Evolutionary conservation across 2,113 vertebrate species (phyloP).

Genomic region (Larimichthys polyactis): DNA sequence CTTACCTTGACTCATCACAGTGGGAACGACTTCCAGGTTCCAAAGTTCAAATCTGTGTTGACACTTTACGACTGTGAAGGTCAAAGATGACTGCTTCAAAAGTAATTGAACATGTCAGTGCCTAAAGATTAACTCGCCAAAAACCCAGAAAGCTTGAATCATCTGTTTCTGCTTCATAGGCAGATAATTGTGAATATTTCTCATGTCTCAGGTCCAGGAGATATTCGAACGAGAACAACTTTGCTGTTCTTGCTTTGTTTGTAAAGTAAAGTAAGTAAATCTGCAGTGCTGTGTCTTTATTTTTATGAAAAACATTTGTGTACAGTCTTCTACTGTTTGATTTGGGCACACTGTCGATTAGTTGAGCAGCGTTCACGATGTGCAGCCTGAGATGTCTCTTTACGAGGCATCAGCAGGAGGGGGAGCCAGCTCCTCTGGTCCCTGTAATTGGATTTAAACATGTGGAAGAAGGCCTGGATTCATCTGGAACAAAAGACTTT

Average conservation of each 20-base stretch:
- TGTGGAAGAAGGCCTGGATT: slow-evolving; percentile 58
- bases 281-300: not conserved
- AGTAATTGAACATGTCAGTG: not conserved
- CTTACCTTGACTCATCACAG: not conserved
- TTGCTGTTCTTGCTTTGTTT: slow-evolving; percentile 16
- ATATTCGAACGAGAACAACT: slow-evolving; percentile 38
- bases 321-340: slow-evolving; percentile 12
- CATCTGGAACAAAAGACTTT: slow-evolving; percentile 48
- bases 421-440: slow-evolving; percentile 47
- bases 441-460: slow-evolving; percentile 70
- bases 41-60: slow-evolving; percentile 2
- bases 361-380: slow-evolving; percentile 18
- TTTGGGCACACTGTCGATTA: slow-evolving; percentile 10
- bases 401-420: slow-evolving; percentile 52
- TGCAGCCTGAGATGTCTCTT: slow-evolving; percentile 39
- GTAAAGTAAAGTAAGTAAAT: not conserved
- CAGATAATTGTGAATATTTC: not conserved
- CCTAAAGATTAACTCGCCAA: not conserved
- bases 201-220: slow-evolving; percentile 14
- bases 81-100: not conserved
- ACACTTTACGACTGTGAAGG: slow-evolving; percentile 17
- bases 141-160: not conserved
- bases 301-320: slow-evolving; percentile 31
- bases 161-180: not conserved
- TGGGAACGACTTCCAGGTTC: not conserved